Percentiles rank a stretch among this genome's conserved stretches.
Evolutionary conservation across 30 jellyfish, hydroid and myxozoan species (phyloP).

Genomic region (Turritopsis dohrnii): DNA sequence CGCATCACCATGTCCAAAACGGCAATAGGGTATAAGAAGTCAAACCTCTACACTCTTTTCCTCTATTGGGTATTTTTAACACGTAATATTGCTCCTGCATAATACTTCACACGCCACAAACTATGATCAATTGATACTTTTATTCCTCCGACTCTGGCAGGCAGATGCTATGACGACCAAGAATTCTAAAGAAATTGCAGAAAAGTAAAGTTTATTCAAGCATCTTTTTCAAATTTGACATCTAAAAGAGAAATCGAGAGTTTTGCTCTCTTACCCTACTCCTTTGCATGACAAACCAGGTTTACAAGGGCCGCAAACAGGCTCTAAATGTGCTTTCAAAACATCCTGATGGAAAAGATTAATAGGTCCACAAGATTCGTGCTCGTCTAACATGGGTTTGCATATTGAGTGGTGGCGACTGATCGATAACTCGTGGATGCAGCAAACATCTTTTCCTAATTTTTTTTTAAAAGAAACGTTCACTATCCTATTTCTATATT

Average conservation of each 20-base stretch:
- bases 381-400: slow-evolving; percentile 88
- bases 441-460: slow-evolving; percentile 65
- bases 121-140: background rate
- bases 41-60: no score
- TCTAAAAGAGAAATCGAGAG: no score
- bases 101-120: no score
- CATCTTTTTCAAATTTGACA: no score
- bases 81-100: background rate
- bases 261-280: slow-evolving; percentile 69
- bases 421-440: slow-evolving; percentile 71
- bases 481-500: background rate
- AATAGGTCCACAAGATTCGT: slow-evolving; percentile 97
- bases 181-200: slow-evolving; percentile 33
- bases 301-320: slow-evolving; percentile 97
- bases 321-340: slow-evolving; percentile 55
- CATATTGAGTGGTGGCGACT: slow-evolving; percentile 71
- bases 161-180: slow-evolving; percentile 82
- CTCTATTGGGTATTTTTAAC: no score
- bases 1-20: no score
- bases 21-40: no score
- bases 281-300: slow-evolving; percentile 78
- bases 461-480: background rate
- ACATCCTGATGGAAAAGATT: slow-evolving; percentile 75
- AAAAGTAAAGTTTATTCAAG: background rate
- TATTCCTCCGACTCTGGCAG: slow-evolving; percentile 56